Base-by-base conservation (phyloP, 2,888 invertebrate species). In the Slavum lentiscoides region DNA sequence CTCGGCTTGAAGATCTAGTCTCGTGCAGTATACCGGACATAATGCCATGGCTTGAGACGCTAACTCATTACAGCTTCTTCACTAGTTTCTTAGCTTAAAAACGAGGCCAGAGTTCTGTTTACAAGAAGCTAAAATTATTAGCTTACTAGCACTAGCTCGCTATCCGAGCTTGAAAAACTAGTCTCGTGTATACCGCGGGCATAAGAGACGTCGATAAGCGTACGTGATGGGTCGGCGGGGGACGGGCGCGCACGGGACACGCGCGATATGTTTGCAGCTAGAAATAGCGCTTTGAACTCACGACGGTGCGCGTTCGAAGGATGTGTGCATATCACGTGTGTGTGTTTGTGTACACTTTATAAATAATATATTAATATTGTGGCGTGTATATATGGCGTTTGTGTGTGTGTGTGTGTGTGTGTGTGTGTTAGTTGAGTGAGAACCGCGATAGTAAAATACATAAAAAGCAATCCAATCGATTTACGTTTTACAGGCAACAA, bases 141-240 rank as follows among this genome's bases (percentile, higher is more conserved):
- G 30, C 30, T 4, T 30, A 30, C 30, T 30, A 30, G 4, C 4
- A 30, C 4, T 30, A 30, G 30, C 30, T 2, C 30, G 30, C 30
- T 30, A 30, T 30, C 30, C 4, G 1, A 30, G 30, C 30, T 30
- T 30, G 30, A 30, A 30, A 30, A 30, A 30, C 30, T 30, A 30
- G 30, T 2, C 30, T 30, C 30, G 30, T 30, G 30, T 30, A 30
- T 4, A 30, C 30, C 4, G 4, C 30, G 30, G 30, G 30, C 30
- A 1, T 30, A 49, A 67, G 23, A 66, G 17, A 37, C 49, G 61
- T 53, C 61, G 69, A 77, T 62, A 77, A 77, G 53, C 39, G 53
- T 13, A 11, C 21, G 62, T 49, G 53, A 77, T 39, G 30, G 67
- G 19, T 62, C 15, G 59, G 37, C 30, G 21, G 69, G 62, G 49